A percentile compares a stretch with the other conserved stretches of the same genome.
Conservation (phyloP, 2,888 invertebrate genomes). For the Acleris emargana region DNA sequence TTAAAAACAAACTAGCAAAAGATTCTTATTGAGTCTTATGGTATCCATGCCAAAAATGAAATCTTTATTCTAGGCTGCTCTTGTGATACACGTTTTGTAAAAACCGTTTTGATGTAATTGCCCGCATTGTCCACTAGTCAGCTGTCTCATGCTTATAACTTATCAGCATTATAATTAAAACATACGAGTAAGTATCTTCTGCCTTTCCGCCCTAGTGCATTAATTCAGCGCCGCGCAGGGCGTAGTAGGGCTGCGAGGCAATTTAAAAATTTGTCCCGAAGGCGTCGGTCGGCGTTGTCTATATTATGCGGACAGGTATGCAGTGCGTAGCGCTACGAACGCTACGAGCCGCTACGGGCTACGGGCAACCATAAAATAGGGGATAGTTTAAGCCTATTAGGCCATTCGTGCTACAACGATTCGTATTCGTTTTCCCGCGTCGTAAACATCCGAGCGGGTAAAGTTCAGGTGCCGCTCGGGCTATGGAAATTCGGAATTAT, state of each 20-base stretch:
- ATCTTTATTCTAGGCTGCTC: too few species aligned
- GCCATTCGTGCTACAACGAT: too few species aligned
- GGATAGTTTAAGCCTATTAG: constrained; percentile 1
- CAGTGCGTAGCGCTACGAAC: constrained; percentile 52
- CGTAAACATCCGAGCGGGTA: constrained; percentile 38
- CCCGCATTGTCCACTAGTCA: neutral
- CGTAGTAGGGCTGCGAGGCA: constrained; percentile 62
- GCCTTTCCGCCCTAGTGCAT: constrained; percentile 9
- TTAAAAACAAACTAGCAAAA: too few species aligned
- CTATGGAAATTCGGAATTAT: too few species aligned
- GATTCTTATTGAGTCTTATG: too few species aligned
- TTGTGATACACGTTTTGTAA: too few species aligned
- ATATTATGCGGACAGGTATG: constrained; percentile 65
- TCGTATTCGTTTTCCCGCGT: constrained; percentile 38
- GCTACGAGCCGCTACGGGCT: constrained; percentile 51
- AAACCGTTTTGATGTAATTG: too few species aligned
- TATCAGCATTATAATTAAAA: neutral
- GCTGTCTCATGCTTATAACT: neutral
- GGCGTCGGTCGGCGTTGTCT: constrained; percentile 64
- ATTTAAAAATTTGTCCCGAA: constrained; percentile 78
- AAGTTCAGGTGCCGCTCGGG: too few species aligned
- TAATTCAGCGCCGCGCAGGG: constrained; percentile 42
- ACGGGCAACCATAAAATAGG: constrained; percentile 17
- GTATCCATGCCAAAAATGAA: too few species aligned
- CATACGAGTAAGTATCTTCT: neutral